phyloP scores from a whole-genome alignment of 2,113 vertebrate genomes.

The Saguinus imperator region DNA sequence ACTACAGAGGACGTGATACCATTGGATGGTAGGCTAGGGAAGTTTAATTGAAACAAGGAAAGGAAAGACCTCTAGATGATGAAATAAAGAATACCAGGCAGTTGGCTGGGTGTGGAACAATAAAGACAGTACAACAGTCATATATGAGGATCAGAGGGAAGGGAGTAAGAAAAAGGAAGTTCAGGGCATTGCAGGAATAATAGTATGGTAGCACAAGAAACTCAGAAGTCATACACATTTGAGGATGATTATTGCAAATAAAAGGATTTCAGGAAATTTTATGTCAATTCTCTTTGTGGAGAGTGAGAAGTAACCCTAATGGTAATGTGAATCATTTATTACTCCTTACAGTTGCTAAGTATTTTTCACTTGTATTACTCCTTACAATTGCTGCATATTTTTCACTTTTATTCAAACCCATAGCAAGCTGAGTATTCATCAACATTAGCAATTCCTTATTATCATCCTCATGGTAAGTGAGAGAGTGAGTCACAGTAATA shows the following conservation, averaged over 20 bases:
- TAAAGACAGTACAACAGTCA: not conserved
- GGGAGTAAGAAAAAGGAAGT: not conserved
- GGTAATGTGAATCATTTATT: not conserved
- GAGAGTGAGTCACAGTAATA: too few relatives aligned
- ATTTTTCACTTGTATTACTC: not conserved
- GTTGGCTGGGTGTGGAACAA: not conserved
- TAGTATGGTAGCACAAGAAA: not conserved
- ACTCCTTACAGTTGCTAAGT: not conserved
- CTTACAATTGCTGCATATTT: not conserved
- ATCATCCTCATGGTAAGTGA: too few relatives aligned
- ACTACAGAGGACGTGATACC: not conserved
- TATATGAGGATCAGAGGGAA: not conserved
- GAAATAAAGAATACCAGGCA: not conserved
- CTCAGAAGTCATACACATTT: not conserved
- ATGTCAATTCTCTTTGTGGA: not conserved
- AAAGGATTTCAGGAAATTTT: not conserved
- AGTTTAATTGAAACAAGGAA: not conserved
- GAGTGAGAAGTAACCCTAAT: not conserved
- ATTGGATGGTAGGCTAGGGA: not conserved
- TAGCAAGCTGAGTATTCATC: not conserved
- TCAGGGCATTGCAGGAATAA: not conserved
- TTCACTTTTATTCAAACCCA: not conserved
- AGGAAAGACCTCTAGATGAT: not conserved
- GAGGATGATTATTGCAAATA: not conserved
- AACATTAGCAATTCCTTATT: not conserved